A percentile compares a stretch with the other conserved stretches of the same genome.
Evolutionary conservation across 2,113 vertebrate species (phyloP).

Genomic region (Engystomops pustulosus): DNA sequence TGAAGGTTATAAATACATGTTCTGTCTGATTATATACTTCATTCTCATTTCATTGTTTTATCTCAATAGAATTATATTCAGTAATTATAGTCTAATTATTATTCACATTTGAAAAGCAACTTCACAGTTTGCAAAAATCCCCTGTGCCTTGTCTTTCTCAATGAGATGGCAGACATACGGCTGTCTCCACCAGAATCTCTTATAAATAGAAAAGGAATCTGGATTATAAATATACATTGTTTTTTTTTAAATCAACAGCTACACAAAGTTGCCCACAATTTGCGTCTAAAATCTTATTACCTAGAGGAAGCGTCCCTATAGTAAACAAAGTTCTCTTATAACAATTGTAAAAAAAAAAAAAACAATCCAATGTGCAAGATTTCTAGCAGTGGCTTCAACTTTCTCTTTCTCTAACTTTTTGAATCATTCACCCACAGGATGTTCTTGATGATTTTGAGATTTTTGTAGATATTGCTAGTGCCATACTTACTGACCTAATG

Average conservation of each 20-base stretch:
- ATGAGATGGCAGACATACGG: not conserved
- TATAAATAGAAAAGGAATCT: not conserved
- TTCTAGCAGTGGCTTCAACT: too few relatives aligned
- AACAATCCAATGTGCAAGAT: too few relatives aligned
- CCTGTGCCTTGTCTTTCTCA: conserved; percentile 31
- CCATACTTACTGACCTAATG: too few relatives aligned
- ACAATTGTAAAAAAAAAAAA: too few relatives aligned
- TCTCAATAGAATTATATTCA: conserved; percentile 42
- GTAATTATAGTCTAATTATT: conserved; percentile 39
- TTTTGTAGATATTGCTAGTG: too few relatives aligned
- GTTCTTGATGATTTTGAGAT: too few relatives aligned
- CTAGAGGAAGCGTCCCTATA: too few relatives aligned
- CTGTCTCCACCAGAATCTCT: not conserved
- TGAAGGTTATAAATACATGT: not conserved
- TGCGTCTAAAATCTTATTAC: not conserved
- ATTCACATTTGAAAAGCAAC: conserved; percentile 51
- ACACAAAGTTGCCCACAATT: not conserved
- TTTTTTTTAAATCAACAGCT: not conserved
- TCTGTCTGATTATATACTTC: conserved; percentile 41
- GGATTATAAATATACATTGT: not conserved
- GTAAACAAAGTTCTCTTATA: not conserved
- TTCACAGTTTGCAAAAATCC: not conserved
- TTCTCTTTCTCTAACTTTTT: too few relatives aligned
- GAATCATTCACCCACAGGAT: too few relatives aligned
- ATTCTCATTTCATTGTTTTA: conserved; percentile 40